Evolutionary conservation across 2,888 invertebrate genomes (phyloP), one percentile per base, ranked within the genome.

Genomic region (Xestia rhomboidea): DNA sequence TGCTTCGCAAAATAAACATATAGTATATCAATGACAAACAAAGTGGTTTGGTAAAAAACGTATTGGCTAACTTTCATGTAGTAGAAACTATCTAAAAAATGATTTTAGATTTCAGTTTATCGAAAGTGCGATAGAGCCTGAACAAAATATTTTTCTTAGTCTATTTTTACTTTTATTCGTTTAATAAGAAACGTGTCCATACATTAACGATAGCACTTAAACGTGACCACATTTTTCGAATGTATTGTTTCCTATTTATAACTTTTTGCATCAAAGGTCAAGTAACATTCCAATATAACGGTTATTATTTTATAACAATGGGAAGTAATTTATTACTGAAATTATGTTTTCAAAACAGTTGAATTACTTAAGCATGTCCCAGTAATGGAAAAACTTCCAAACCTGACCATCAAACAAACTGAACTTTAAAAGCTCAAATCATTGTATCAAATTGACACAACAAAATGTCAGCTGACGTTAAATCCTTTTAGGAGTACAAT

Each of bases 181-280:
- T 79, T 62, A 63, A 49, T 63, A 34, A 30, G 5, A 69, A 82
- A 77, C 82, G 60, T 86, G 81, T 69, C 67, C n/a, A 66, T 75
- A 70, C 8, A 30, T 77, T 69, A 49, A 2, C 2, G 44, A 54
- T 67, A 57, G 24, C 11, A 41, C 18, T 77, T 27, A 15, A 72
- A 77, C 77, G 27, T 38, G 54, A 64, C 63, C 54, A 68, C 54
- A 60, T 73, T 51, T 60, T 69, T 74, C 30, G 54, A 60, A 57
- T n/a, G 54, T 69, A 76, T 83, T 85, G 77, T 80, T 85, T 82
- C 81, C 80, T 83, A 60, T 76, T 69, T 49, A 73, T 76, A 79
- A 70, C 72, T 64, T 75, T 79, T 79, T 77, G 71, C 34, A 64
- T 63, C 13, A 78, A 88, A 85, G 85, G 79, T 30, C 76, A 72